Evolutionary conservation across 2,113 vertebrate genomes (phyloP).

Genomic region (Esox niger): DNA sequence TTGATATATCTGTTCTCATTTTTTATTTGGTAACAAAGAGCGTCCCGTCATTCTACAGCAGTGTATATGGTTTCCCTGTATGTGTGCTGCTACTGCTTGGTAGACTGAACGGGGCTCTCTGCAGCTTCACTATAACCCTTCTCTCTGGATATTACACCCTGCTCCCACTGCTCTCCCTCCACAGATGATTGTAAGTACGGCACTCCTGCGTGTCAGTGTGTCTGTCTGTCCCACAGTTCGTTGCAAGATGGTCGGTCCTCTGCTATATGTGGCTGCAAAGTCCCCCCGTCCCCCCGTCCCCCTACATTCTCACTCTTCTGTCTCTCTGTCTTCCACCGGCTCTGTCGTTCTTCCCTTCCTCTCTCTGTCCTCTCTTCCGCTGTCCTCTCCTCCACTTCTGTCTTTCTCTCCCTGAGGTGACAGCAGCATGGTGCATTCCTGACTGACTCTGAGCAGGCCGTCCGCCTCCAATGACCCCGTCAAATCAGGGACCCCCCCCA

Average conservation of each 20-base stretch:
- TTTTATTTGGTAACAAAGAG: slow-evolving; percentile 72
- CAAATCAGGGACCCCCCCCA: slow-evolving; percentile 48
- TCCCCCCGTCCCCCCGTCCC: slow-evolving; percentile 46
- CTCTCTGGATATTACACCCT: slow-evolving; percentile 79
- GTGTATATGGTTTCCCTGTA: neutral
- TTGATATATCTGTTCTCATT: slow-evolving; percentile 73
- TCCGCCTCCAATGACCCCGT: slow-evolving; percentile 34
- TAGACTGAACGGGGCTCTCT: slow-evolving; percentile 74
- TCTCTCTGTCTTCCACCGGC: slow-evolving; percentile 14
- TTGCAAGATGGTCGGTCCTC: slow-evolving; percentile 74
- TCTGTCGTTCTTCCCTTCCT: slow-evolving; percentile 10
- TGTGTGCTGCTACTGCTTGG: slow-evolving; percentile 35
- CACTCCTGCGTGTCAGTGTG: slow-evolving; percentile 87
- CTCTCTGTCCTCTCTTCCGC: neutral
- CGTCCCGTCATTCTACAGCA: slow-evolving; percentile 66
- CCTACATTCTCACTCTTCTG: slow-evolving; percentile 40
- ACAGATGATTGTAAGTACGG: slow-evolving; percentile 99
- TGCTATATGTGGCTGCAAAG: slow-evolving; percentile 84
- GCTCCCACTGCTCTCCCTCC: slow-evolving; percentile 77
- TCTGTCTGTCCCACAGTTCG: slow-evolving; percentile 85
- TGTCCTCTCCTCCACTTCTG: slow-evolving; percentile 46
- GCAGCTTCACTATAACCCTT: slow-evolving; percentile 79
- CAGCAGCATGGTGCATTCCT: slow-evolving; percentile 81
- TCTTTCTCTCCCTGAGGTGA: slow-evolving; percentile 59
- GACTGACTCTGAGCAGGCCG: slow-evolving; percentile 60